These are phyloP conservation scores for Prosopocoilus inquinatus DNA, from an alignment of 2,888 invertebrate species.

Conservation along the genomic window DNA sequence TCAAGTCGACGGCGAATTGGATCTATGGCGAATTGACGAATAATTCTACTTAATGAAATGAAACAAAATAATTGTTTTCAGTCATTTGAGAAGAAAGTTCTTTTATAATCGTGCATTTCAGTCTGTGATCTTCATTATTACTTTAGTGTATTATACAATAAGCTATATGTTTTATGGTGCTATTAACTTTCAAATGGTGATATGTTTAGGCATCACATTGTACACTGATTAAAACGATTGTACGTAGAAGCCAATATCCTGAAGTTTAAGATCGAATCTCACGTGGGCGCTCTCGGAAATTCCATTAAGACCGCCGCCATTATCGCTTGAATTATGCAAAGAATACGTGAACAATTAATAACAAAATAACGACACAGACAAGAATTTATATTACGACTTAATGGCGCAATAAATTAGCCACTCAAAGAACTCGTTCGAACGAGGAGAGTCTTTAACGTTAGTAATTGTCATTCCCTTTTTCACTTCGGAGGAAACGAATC, in stretches of 20 bases:
- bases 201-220: too few relatives aligned
- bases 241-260: constrained; percentile 21
- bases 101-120: too few relatives aligned
- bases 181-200: too few relatives aligned
- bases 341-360: constrained; percentile 21
- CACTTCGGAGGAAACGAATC: constrained; percentile 15
- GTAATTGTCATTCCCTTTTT: constrained; percentile 17
- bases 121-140: too few relatives aligned
- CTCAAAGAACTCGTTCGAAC: neutral
- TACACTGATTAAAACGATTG: too few relatives aligned
- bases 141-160: too few relatives aligned
- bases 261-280: constrained; percentile 11
- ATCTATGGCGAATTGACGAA: too few relatives aligned
- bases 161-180: too few relatives aligned
- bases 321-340: constrained; percentile 22
- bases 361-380: constrained; percentile 21
- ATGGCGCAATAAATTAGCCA: constrained; percentile 4
- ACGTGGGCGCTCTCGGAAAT: constrained; percentile 12
- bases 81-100: too few relatives aligned
- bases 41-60: too few relatives aligned
- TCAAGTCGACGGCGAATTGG: too few relatives aligned
- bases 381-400: constrained; percentile 18
- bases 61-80: too few relatives aligned
- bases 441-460: neutral
- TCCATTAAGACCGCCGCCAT: constrained; percentile 10